Evolutionary conservation across 30 jellyfish, hydroid and myxozoan species (phyloP).

Genomic region (Chrysaora quinquecirrha): DNA sequence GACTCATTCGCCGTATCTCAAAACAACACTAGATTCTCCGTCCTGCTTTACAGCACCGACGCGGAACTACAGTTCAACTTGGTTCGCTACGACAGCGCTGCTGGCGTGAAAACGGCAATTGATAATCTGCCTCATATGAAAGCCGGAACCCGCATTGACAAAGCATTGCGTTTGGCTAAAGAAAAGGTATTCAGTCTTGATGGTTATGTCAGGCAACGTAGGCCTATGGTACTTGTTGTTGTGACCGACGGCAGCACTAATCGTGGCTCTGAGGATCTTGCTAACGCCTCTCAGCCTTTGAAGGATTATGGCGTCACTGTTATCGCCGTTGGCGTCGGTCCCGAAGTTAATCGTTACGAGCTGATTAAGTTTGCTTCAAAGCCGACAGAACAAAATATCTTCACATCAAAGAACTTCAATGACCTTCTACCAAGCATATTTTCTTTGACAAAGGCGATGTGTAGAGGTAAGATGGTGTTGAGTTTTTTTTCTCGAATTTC

Average conservation of each 20-base stretch:
- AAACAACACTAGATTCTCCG: slow-evolving; percentile 79
- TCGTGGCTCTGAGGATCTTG: slow-evolving; percentile 78
- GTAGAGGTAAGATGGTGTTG: slow-evolving; percentile 83
- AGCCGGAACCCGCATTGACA: slow-evolving; percentile 83
- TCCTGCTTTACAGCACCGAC: slow-evolving; percentile 70
- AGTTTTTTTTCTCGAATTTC: too few species aligned
- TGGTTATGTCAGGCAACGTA: slow-evolving; percentile 79
- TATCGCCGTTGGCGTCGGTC: slow-evolving; percentile 94
- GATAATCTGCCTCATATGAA: slow-evolving; percentile 74
- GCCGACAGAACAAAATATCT: slow-evolving; percentile 55
- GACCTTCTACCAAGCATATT: slow-evolving; percentile 69
- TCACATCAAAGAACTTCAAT: slow-evolving; percentile 60
- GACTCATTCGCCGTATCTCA: slow-evolving; percentile 92
- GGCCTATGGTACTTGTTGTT: slow-evolving; percentile 92
- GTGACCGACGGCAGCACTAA: slow-evolving; percentile 86
- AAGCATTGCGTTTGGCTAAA: slow-evolving; percentile 78
- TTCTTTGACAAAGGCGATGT: slow-evolving; percentile 61
- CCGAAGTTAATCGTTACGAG: slow-evolving; percentile 76
- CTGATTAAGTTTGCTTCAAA: slow-evolving; percentile 77
- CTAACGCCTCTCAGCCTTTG: slow-evolving; percentile 74
- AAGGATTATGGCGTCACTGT: slow-evolving; percentile 90
- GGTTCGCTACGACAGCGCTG: slow-evolving; percentile 83
- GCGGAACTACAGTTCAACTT: slow-evolving; percentile 79
- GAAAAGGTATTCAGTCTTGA: slow-evolving; percentile 67
- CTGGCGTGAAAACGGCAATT: slow-evolving; percentile 70